These are phyloP conservation scores for Drosophila neonasuta DNA, from an alignment of 2,888 invertebrate species.

Conservation along the genomic window DNA sequence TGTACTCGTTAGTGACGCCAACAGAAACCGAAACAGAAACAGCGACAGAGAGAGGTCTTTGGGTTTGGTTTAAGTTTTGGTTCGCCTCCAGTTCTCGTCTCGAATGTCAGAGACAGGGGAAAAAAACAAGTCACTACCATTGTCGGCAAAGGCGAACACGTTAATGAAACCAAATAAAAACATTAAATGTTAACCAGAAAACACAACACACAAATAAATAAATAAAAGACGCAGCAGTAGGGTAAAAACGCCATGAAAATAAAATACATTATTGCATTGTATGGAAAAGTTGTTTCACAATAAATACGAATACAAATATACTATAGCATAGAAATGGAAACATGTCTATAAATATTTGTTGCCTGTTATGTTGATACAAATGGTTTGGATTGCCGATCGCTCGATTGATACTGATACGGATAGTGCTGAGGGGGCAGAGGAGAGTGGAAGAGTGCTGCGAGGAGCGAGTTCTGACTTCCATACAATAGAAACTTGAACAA, in stretches of 20 bases:
- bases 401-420: slow-evolving; percentile 24
- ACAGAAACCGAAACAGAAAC: not conserved
- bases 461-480: not conserved
- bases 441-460: no score
- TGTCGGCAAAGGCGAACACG: slow-evolving; percentile 39
- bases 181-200: slow-evolving; percentile 60
- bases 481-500: slow-evolving; percentile 22
- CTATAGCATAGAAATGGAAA: slow-evolving; percentile 51
- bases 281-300: slow-evolving; percentile 63
- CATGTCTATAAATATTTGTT: slow-evolving; percentile 71
- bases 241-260: slow-evolving; percentile 18
- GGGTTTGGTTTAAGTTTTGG: slow-evolving; percentile 9
- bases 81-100: slow-evolving; percentile 22
- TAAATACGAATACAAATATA: slow-evolving; percentile 39
- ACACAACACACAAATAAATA: slow-evolving; percentile 25
- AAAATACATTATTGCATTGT: slow-evolving; percentile 53
- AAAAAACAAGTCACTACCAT: slow-evolving; percentile 60
- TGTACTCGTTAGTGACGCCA: slow-evolving; percentile 28
- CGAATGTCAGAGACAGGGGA: slow-evolving; percentile 36
- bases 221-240: slow-evolving; percentile 1
- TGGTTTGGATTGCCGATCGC: slow-evolving; percentile 53
- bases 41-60: slow-evolving; percentile 10
- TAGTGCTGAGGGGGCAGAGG: no score
- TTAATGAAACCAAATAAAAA: slow-evolving; percentile 73
- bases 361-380: slow-evolving; percentile 69